Conservation (phyloP, 2,113 vertebrate species). For the Ceyx margarethae region DNA sequence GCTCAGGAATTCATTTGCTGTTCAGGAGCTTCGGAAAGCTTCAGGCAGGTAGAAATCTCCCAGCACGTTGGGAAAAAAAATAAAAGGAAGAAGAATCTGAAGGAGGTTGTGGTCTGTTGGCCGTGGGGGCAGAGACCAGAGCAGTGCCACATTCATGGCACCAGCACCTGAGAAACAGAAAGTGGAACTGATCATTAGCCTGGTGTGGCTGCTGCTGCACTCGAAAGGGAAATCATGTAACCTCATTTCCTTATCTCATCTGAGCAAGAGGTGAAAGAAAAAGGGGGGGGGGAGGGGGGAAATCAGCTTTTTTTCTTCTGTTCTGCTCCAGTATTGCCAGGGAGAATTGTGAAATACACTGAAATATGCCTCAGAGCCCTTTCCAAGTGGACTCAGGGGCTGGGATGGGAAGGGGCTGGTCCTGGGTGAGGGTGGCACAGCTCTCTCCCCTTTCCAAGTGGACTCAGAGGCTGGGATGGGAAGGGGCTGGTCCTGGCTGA, state of each 20-base stretch:
- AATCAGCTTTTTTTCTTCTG: neutral
- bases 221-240: constrained; percentile 13
- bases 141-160: neutral
- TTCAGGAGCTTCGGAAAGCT: neutral
- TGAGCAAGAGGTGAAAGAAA: neutral
- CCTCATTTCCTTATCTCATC: constrained; percentile 15
- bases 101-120: neutral
- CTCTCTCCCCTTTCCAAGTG: too few species aligned
- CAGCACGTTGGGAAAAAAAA: too few species aligned
- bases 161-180: neutral
- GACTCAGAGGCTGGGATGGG: too few species aligned
- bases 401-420: too few species aligned
- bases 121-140: neutral
- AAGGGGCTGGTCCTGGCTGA: too few species aligned
- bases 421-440: too few species aligned
- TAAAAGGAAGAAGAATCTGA: neutral
- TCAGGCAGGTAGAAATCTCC: neutral
- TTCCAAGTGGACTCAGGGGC: too few species aligned
- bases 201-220: constrained; percentile 5
- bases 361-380: neutral
- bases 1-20: neutral
- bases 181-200: constrained; percentile 32
- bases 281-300: neutral
- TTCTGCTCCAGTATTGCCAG: neutral
- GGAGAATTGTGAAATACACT: neutral